Evolutionary conservation across 2,113 vertebrate species (phyloP), one percentile per base, ranked within the genome.

Genomic region (Periophthalmodon schlosseri): DNA sequence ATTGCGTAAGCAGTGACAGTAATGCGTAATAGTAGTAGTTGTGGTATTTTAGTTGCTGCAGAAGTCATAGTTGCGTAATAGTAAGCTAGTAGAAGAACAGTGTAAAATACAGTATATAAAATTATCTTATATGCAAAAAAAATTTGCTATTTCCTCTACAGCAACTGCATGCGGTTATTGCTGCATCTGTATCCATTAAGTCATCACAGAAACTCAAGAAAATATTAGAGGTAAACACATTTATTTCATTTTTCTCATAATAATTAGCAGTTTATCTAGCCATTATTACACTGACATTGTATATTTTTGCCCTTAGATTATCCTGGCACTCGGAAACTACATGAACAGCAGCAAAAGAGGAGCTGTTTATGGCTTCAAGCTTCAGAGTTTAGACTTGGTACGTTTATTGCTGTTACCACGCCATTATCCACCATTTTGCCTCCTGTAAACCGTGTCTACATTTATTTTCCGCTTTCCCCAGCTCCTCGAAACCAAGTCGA

Each of bases 341-440:
- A 99, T 99, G 98, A 99, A 99, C 90, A 99, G 98, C 94, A 99
- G 98, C 88, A 99, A 98, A 77, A 92, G 98, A 84, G 98, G 98
- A 86, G 97, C 98, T 0, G 98, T 99, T 36, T 99, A 99, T 18
- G 98, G 98, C n/a, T 99, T 99, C 82, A 99, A 99, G 78, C 95
- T 99, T 46, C 97, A 99, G 84, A 99, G 98, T 87, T 95, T 99
- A 85, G 97, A 99, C 91, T 84, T 99, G 96, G 98, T 97, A 67
- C 91, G 85, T 74, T 15, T 14, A 23, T 61, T 8, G 21, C 57
- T 56, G 1, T 76, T 57, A 4, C 57, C 4, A 13, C 49, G 0
- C 49, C 18, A 52, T 67, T 56, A 52, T 12, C 16, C 14, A 9
- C 49, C 1, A 18, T 68, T 21, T 64, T n/a, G 16, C 10, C 2